Conservation (phyloP, 2,113 vertebrate genomes). For the Pomatostomus ruficeps region DNA sequence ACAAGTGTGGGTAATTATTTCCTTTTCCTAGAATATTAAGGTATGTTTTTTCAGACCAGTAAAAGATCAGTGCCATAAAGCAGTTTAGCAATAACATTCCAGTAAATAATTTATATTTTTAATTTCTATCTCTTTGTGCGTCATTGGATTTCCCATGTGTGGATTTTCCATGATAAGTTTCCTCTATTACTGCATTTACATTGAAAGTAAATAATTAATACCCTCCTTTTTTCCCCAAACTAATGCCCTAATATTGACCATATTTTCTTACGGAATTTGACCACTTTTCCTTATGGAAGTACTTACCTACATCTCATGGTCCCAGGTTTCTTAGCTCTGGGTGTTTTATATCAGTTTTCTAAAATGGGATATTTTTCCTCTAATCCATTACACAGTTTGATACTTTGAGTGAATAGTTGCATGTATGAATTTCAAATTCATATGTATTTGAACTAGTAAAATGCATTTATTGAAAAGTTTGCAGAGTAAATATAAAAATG, state of each 20-base stretch:
- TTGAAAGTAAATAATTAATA: not conserved
- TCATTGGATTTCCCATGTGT: not conserved
- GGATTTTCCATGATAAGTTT: not conserved
- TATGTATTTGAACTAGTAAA: constrained; percentile 1
- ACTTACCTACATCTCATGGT: not conserved
- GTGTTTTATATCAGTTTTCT: not conserved
- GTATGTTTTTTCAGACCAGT: not conserved
- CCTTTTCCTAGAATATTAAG: not conserved
- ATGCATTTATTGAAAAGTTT: not conserved
- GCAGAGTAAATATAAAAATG: constrained; percentile 15
- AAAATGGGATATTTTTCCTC: not conserved
- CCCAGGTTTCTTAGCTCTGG: not conserved
- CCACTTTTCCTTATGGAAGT: not conserved
- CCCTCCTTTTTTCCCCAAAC: not conserved
- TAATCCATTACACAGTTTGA: not conserved
- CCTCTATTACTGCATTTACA: not conserved
- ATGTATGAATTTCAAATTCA: not conserved
- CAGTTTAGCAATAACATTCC: not conserved
- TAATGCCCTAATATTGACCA: not conserved
- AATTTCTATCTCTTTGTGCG: not conserved
- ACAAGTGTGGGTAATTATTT: not conserved
- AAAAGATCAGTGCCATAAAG: not conserved
- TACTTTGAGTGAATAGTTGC: not conserved
- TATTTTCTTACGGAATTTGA: too few species aligned
- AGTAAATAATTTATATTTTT: not conserved